These are phyloP conservation scores for Enhydra lutris DNA, from an alignment of 2,113 vertebrate genomes.

Conservation along the genomic window DNA sequence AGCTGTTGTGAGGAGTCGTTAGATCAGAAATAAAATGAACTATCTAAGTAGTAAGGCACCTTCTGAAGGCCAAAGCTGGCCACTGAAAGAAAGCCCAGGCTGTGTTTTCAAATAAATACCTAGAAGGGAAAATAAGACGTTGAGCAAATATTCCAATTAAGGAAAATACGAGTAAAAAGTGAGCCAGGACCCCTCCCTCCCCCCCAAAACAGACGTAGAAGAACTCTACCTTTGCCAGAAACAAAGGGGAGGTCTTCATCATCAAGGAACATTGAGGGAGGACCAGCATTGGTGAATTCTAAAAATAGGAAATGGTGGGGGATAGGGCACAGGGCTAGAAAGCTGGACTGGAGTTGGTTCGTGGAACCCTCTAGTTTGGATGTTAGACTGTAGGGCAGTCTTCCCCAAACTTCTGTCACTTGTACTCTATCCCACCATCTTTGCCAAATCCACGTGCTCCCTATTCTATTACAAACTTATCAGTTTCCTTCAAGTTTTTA, in stretches of 20 bases:
- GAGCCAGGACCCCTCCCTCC: not conserved
- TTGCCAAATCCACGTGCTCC: not conserved
- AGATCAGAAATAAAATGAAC: not conserved
- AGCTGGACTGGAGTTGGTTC: too few relatives aligned
- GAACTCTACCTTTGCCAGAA: not conserved
- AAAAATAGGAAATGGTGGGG: not conserved
- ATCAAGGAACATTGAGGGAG: accelerated
- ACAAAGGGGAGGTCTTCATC: accelerated
- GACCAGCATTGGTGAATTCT: not conserved
- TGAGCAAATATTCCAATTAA: not conserved
- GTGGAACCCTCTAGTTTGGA: too few relatives aligned
- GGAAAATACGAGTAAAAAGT: not conserved
- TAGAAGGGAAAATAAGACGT: not conserved
- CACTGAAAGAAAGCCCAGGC: not conserved
- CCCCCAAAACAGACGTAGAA: not conserved
- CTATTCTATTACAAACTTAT: not conserved
- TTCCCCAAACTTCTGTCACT: not conserved
- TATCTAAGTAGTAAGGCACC: not conserved
- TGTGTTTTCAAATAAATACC: not conserved
- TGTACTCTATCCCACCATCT: too few relatives aligned
- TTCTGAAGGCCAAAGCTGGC: not conserved
- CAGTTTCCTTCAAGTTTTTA: not conserved
- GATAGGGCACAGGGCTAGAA: accelerated
- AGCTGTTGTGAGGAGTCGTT: not conserved
- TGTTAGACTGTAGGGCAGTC: not conserved